These are phyloP conservation scores for Myoxocephalus aenaeus DNA, from an alignment of 2,797 vertebrate species.

Conservation along the genomic window DNA sequence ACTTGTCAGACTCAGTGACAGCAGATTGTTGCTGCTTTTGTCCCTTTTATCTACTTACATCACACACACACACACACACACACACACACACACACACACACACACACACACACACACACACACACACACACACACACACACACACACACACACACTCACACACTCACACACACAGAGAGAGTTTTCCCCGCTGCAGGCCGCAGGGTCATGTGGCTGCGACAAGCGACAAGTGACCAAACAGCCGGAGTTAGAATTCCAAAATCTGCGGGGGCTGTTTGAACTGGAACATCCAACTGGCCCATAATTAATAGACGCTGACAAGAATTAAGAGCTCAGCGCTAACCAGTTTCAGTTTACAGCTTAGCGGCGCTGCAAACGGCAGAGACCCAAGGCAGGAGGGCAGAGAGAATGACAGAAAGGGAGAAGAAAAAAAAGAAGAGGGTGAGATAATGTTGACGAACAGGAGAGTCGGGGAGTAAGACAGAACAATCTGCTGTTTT, in stretches of 20 bases:
- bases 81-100: background rate
- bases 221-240: conserved; percentile 75
- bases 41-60: conserved; percentile 13
- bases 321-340: conserved; percentile 83
- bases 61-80: background rate
- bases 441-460: conserved; percentile 30
- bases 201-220: conserved; percentile 71
- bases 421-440: conserved; percentile 2
- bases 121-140: background rate
- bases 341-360: conserved; percentile 82
- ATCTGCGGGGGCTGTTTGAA: conserved; percentile 82
- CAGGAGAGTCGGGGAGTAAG: conserved; percentile 24
- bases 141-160: background rate
- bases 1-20: conserved; percentile 50
- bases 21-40: conserved; percentile 43
- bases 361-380: conserved; percentile 56
- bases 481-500: conserved; percentile 53
- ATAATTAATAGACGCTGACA: conserved; percentile 87
- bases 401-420: conserved; percentile 22
- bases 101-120: background rate
- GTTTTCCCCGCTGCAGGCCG: conserved; percentile 45
- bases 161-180: background rate
- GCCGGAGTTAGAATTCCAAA: conserved; percentile 77
- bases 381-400: conserved; percentile 43
- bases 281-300: conserved; percentile 80